Evolutionary conservation across 2,113 vertebrate genomes (phyloP).

Genomic region (Silurus glanis): DNA sequence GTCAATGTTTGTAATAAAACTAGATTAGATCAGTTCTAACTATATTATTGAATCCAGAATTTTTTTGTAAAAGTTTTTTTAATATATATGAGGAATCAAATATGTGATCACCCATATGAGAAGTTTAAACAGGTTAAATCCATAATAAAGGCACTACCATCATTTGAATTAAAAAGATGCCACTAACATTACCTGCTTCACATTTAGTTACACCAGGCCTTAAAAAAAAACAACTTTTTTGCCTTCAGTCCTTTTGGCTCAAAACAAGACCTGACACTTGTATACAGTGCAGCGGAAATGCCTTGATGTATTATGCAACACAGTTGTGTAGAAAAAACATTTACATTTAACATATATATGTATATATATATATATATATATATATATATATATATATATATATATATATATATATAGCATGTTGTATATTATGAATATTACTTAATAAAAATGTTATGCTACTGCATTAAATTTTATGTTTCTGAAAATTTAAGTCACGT

Average conservation of each 20-base stretch:
- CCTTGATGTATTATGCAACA: not conserved
- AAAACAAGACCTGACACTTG: not conserved
- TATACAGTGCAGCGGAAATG: not conserved
- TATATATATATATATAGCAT: not conserved
- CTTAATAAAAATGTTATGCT: no score
- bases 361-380: not conserved
- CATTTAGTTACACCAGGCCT: not conserved
- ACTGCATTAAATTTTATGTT: no score
- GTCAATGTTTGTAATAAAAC: not conserved
- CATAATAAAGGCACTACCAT: no score
- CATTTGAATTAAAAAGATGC: not conserved
- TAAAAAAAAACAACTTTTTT: not conserved
- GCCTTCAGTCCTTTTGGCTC: not conserved
- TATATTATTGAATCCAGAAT: not conserved
- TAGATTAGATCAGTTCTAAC: not conserved
- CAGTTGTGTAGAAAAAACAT: not conserved
- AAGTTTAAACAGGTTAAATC: not conserved
- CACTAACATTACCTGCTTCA: not conserved
- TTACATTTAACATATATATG: not conserved
- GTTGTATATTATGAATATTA: not conserved
- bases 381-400: not conserved
- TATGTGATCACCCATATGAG: not conserved
- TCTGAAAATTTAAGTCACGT: no score
- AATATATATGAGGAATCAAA: not conserved
- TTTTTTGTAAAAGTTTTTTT: not conserved